phyloP scores from a whole-genome alignment of 2,113 vertebrate genomes.

The Sphyrna mokarran region DNA sequence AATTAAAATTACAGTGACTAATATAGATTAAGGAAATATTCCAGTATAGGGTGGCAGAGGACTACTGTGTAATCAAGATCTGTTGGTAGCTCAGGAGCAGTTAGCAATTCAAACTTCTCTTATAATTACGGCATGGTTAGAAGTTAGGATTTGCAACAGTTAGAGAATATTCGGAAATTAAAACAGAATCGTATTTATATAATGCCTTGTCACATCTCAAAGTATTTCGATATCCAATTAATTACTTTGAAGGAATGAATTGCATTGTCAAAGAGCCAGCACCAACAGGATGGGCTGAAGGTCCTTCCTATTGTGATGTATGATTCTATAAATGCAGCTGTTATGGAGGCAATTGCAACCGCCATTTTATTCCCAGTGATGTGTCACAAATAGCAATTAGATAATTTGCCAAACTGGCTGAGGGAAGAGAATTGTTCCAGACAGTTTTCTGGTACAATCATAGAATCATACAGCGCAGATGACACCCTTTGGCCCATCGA shows the following conservation, averaged over 20 bases:
- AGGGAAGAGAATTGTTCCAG: background rate
- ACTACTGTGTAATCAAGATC: background rate
- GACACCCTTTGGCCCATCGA: too few species aligned
- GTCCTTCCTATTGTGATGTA: background rate
- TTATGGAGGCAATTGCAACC: background rate
- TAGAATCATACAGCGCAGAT: too few species aligned
- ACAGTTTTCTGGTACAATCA: too few species aligned
- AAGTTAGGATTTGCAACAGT: background rate
- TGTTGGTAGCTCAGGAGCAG: background rate
- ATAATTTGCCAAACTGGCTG: background rate
- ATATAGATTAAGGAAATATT: background rate
- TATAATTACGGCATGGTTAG: background rate
- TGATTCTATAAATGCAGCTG: background rate
- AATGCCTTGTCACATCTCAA: background rate
- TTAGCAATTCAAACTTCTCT: background rate
- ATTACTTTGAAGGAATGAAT: background rate
- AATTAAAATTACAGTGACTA: background rate
- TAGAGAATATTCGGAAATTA: background rate
- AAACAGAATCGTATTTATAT: background rate
- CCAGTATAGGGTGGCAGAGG: background rate
- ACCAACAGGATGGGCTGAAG: background rate
- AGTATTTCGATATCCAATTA: background rate
- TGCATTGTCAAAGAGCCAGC: background rate
- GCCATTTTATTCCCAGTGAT: background rate
- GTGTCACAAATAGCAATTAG: background rate